phyloP scores from a whole-genome alignment of 2,113 vertebrate genomes.

The Clarias magur region DNA sequence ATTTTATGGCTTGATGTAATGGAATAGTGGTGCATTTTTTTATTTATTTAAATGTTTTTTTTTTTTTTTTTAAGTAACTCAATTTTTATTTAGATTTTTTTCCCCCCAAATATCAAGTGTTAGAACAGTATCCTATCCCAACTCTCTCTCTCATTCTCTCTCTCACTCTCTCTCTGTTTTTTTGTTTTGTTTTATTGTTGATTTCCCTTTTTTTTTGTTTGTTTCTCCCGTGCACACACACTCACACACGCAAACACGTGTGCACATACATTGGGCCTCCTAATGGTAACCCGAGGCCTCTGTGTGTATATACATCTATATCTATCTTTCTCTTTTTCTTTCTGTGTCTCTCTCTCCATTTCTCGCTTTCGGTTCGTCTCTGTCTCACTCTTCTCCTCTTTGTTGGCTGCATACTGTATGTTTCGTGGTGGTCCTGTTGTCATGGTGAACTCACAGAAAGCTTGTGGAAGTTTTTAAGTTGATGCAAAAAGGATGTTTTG shows the following conservation, averaged over 20 bases:
- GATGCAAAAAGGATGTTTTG: conserved; percentile 67
- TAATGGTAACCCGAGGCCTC: conserved; percentile 82
- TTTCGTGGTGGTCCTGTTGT: conserved; percentile 85
- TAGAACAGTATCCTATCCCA: conserved; percentile 42
- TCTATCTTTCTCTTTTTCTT: conserved; percentile 55
- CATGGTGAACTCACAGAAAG: conserved; percentile 90
- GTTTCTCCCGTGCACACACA: conserved; percentile 51
- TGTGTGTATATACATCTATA: conserved; percentile 20
- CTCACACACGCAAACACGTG: conserved; percentile 24
- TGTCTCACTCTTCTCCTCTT: conserved; percentile 29
- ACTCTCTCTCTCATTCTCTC: conserved; percentile 72
- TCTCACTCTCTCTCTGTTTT: conserved; percentile 66
- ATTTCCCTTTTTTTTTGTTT: background rate
- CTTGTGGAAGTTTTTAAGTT: conserved; percentile 80
- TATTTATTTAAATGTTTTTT: no score
- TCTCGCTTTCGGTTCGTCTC: conserved; percentile 55
- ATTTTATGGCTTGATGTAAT: conserved; percentile 88
- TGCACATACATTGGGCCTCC: conserved; percentile 80
- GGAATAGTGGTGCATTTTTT: conserved; percentile 84
- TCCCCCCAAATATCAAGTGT: conserved; percentile 30
- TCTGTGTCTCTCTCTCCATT: conserved; percentile 24
- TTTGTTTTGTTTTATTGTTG: background rate
- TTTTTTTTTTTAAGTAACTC: no score
- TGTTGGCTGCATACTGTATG: conserved; percentile 65
- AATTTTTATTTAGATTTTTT: conserved; percentile 10